A percentile compares a stretch with the other conserved stretches of the same genome.
phyloP scores from a whole-genome alignment of 2,113 vertebrate genomes.

The Willisornis vidua region DNA sequence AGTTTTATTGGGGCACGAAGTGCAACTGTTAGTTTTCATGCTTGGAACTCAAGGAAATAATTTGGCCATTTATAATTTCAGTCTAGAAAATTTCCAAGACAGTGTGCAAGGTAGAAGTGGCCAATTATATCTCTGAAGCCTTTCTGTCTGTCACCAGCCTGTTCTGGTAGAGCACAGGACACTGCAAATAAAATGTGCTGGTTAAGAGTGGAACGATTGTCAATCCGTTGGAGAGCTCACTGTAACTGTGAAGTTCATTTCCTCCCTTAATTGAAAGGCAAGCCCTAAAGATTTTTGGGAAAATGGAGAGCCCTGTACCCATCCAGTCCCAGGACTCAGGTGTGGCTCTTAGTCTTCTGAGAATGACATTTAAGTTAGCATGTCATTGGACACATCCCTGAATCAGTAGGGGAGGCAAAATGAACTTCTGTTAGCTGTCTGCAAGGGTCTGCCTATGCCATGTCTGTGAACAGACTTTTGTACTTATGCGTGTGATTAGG shows the following conservation, averaged over 20 bases:
- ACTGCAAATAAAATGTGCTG: background rate
- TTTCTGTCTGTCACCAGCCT: background rate
- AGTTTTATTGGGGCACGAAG: accelerated
- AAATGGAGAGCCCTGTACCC: background rate
- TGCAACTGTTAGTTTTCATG: background rate
- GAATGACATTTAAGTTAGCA: background rate
- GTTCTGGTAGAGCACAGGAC: background rate
- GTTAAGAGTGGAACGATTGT: background rate
- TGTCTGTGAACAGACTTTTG: background rate
- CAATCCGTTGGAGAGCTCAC: background rate
- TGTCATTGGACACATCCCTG: background rate
- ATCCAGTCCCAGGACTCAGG: background rate
- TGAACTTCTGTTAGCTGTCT: background rate
- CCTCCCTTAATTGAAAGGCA: background rate
- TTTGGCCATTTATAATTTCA: background rate
- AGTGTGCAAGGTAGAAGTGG: background rate
- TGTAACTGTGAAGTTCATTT: background rate
- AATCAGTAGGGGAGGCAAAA: background rate
- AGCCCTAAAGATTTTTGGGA: background rate
- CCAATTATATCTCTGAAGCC: background rate
- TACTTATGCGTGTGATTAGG: background rate
- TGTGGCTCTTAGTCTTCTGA: background rate
- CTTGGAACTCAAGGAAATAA: background rate
- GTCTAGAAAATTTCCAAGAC: background rate
- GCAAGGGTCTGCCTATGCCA: background rate